Base-by-base conservation (phyloP, 2,888 invertebrate species). In the Hipparchia sbordonii region DNA sequence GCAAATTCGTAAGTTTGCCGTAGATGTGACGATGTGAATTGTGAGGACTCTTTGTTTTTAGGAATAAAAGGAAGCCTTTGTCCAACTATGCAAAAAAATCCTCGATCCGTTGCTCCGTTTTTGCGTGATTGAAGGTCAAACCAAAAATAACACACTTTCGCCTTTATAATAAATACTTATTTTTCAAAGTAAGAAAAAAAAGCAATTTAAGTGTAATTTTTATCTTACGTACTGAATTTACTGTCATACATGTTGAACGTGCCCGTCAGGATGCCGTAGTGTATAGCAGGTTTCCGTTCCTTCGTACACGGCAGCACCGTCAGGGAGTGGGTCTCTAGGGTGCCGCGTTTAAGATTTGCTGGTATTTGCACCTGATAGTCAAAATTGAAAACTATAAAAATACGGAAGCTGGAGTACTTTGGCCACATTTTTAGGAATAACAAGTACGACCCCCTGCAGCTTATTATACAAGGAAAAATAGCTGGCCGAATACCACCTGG, bases 251-350 rank as follows among this genome's bases (percentile, higher is more conserved):
- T 92, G 74, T 92, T 93, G 74, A 88, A 89, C 0, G 90, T 84
- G 0, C 92, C 93, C 1, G 84, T 89, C 60, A 93, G 79, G 59
- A 93, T 92, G 9, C 93, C 93, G 72, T 91, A 93, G 74, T 89
- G 91, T 65, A 91, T 81, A 3, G 87, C 84, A 1, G 85, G 77
- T 75, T 81, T 89, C 65, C 78, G 87, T 39, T 91, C 89, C 77
- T 91, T 92, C 6, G 84, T 89, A 74, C 93, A 93, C 3, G 90
- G 90, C 56, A 93, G 68, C 1, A 91, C 85, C 4, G 93, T 93
- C 46, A 93, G 82, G 0, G 93, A 93, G 79, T 93, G 93, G 0
- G 93, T 92, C 78, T 88, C 82, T 7, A 93, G 74, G 2, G 85
- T 86, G 8, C 92, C 92, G 52, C 82, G 84, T 79, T 88, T 89